Evolutionary conservation across 2,113 vertebrate species (phyloP).

Genomic region (Dendrocopos noguchii): DNA sequence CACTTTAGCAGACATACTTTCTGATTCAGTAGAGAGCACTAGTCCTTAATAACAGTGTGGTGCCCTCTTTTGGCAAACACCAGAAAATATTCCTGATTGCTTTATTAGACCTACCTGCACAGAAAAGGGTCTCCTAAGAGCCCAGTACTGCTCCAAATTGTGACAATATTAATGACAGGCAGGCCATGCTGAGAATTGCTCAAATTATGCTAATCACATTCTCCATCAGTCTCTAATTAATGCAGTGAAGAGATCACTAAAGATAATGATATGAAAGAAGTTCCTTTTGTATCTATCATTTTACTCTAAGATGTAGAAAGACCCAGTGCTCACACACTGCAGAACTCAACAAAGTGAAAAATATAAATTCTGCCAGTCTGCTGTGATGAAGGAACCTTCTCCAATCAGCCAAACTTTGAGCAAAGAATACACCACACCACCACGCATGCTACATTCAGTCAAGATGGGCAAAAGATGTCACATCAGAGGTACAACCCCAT

Average conservation of each 20-base stretch:
- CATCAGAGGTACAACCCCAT: neutral
- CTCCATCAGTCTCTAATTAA: neutral
- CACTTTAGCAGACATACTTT: neutral
- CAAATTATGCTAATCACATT: slow-evolving; percentile 14
- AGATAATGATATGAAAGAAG: neutral
- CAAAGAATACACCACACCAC: neutral
- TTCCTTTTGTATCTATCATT: neutral
- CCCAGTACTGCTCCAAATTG: neutral
- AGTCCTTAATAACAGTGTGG: neutral
- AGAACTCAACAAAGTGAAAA: neutral
- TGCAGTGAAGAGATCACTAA: neutral
- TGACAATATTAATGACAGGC: neutral
- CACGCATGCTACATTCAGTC: fast-evolving
- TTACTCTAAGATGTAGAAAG: neutral
- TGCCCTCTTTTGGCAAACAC: slow-evolving; percentile 38
- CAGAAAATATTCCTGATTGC: neutral
- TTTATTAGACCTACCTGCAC: neutral
- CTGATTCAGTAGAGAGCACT: neutral
- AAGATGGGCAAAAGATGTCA: neutral
- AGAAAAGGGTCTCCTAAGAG: neutral
- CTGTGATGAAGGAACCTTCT: neutral
- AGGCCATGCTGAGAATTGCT: neutral
- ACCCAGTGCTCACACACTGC: neutral
- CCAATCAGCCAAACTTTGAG: neutral
- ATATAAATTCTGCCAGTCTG: neutral